Evolutionary conservation across 2,797 vertebrate species (phyloP), one percentile per base, ranked within the genome.

Genomic region (Lateolabrax maculatus): DNA sequence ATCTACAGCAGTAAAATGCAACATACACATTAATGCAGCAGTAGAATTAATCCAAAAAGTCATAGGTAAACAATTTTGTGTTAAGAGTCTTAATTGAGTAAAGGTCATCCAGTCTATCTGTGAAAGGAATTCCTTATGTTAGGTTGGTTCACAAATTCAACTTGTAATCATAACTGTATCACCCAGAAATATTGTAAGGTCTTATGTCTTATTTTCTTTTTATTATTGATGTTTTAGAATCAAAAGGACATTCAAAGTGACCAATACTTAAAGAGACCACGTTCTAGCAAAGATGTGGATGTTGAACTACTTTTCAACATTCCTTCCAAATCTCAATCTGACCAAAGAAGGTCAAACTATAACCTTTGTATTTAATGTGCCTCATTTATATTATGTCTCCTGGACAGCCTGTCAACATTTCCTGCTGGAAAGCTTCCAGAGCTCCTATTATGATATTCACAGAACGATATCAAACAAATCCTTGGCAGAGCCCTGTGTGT

Each of bases 361-460:
- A n/a, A n/a, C n/a, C n/a, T 37, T 53, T 67, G 36, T 72, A 29
- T 71, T 76, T 61, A 67, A 71, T 62, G 56, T 46, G 1, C 53
- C 48, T 46, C 44, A 16, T 53, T 49, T 81, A 62, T 71, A 67
- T 57, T 56, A 77, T 72, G 34, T 63, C 36, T 71, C 53, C 60
- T 57, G 61, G 58, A 67, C 48, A 23, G 64, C 65, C n/a, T 65
- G 65, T 75, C 72, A 65, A 57, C 44, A 55, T 80, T 69, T 75
- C 25, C 49, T 69, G 64, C 18, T 74, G 65, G 57, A 73, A 31
- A 23, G 23, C 39, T 61, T 68, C 64, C 70, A 80, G 41, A 57
- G 55, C 43, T 75, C 31, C 49, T 37, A 46, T 63, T 43, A 63
- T 69, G 49, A 41, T 63, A 68, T 62, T 52, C 19, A 37, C 12